Conservation (phyloP, 2,888 invertebrate species). For the Caprella mutica region DNA sequence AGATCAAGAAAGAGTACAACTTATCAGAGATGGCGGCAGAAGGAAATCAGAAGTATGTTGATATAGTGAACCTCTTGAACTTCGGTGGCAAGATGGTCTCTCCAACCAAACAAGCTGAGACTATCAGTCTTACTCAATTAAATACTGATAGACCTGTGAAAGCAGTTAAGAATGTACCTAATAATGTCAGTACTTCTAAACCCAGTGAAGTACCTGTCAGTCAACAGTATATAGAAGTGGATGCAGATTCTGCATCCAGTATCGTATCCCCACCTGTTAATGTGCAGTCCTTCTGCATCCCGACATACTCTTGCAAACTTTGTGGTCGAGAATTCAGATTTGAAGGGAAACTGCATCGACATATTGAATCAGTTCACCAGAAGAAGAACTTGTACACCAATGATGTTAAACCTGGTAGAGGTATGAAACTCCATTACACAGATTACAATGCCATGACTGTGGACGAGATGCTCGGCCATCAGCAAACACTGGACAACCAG, state of each 20-base stretch:
- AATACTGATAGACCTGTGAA: too few species aligned
- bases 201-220: too few species aligned
- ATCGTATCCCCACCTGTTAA: constrained; percentile 31
- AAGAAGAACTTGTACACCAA: constrained; percentile 30
- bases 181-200: too few species aligned
- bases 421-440: constrained; percentile 1
- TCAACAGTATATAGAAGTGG: too few species aligned
- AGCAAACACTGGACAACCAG: neutral
- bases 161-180: too few species aligned
- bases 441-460: neutral
- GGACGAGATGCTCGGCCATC: neutral
- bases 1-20: neutral
- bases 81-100: too few species aligned
- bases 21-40: constrained; percentile 3
- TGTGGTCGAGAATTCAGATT: constrained; percentile 32
- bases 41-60: neutral
- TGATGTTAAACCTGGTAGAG: constrained; percentile 32
- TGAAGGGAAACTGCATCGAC: constrained; percentile 32
- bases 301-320: constrained; percentile 32
- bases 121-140: too few species aligned
- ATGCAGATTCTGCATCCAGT: too few species aligned
- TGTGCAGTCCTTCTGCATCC: constrained; percentile 32
- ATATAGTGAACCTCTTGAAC: constrained; percentile 1
- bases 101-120: too few species aligned
- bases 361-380: constrained; percentile 32